These are phyloP conservation scores for Pavo muticus DNA, from an alignment of 2,113 vertebrate species.

Conservation along the genomic window DNA sequence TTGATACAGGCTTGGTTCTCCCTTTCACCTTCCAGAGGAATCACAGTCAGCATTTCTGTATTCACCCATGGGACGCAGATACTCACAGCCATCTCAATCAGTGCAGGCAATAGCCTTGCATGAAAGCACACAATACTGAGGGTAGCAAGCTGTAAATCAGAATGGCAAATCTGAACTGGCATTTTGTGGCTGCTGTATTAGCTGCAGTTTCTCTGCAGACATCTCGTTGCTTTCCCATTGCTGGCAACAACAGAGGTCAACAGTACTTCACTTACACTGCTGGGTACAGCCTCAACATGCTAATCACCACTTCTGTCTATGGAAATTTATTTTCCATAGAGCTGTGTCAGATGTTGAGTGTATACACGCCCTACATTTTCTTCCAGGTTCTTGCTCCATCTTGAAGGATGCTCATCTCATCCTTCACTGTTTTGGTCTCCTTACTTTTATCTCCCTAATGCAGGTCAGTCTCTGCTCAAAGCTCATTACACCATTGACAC, in stretches of 20 bases:
- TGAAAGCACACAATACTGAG: neutral
- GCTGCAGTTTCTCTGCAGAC: neutral
- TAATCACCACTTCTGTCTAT: neutral
- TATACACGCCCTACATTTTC: fast-evolving
- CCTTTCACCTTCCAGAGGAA: neutral
- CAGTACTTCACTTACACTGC: neutral
- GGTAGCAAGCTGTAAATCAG: neutral
- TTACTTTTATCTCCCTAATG: neutral
- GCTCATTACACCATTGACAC: neutral
- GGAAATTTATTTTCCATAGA: neutral
- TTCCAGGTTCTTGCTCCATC: neutral
- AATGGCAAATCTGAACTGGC: neutral
- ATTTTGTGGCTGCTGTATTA: neutral
- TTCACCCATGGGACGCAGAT: neutral
- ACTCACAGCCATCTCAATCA: neutral
- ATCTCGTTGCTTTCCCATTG: fast-evolving
- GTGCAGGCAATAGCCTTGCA: neutral
- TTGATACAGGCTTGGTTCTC: neutral
- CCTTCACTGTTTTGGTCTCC: neutral
- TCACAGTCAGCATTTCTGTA: neutral
- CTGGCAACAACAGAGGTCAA: neutral
- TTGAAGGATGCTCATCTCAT: neutral
- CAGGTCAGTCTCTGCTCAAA: neutral
- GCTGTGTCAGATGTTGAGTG: neutral
- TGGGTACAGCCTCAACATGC: neutral